Base-by-base conservation (phyloP, 2,888 invertebrate genomes). In the Baccha elongata region DNA sequence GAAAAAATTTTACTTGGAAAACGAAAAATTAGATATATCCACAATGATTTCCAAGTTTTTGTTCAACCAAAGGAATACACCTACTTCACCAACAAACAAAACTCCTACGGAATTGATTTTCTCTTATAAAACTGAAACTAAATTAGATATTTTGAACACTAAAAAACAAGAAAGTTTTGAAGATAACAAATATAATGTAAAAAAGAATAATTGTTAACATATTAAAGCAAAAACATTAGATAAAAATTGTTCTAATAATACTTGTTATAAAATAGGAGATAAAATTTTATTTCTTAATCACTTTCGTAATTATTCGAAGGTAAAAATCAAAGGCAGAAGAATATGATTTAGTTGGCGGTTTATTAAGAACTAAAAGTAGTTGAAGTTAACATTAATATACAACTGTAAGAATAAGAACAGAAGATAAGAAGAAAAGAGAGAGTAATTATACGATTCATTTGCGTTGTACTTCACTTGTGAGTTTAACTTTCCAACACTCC, bases 21-120 rank as follows among this genome's bases (percentile, higher is more conserved):
- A 46, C 13, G n/a, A 46, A 21, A 46, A 46, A 4, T 4, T 46
- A 21, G 21, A 46, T 46, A 21, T 46, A n/a, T n/a, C 21, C 46
- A 21, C 4, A 11, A 21, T 21, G 21, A 21, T 46, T 46, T 46
- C 46, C 21, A 46, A 46, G 6, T 46, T 46, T 46, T 21, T 46
- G 19, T 46, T 46, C 21, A 46, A 46, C 21, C 46, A 46, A 46
- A 19, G 46, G 11, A 46, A 46, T 21, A 46, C 21, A 46, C 21
- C 46, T 1, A 46, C n/a, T n/a, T n/a, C n/a, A n/a, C n/a, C n/a
- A n/a, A n/a, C n/a, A n/a, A n/a, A n/a, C n/a, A n/a, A n/a, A n/a
- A n/a, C n/a, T n/a, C n/a, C n/a, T n/a, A n/a, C n/a, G n/a, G n/a
- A n/a, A n/a, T n/a, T n/a, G n/a, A n/a, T n/a, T n/a, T n/a, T n/a